Evolutionary conservation across 2,113 vertebrate genomes (phyloP).

Genomic region (Hippocampus zosterae): DNA sequence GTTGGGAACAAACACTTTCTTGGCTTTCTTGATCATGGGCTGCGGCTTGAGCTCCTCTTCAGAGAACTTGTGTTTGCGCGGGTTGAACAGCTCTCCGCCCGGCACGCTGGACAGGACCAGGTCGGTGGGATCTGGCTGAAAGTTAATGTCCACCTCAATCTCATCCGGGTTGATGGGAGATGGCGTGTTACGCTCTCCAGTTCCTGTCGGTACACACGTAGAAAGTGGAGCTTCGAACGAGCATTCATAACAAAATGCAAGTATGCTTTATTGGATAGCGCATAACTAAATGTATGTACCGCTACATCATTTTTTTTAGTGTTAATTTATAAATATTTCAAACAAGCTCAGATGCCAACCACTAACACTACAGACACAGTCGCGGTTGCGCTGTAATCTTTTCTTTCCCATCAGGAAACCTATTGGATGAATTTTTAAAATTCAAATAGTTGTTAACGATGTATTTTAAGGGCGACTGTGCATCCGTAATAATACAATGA

Average conservation of each 20-base stretch:
- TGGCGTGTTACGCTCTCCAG: slow-evolving; percentile 74
- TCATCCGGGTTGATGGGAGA: slow-evolving; percentile 85
- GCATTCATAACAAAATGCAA: background rate
- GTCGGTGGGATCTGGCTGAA: slow-evolving; percentile 93
- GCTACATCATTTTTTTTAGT: too few species aligned
- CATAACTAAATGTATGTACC: too few species aligned
- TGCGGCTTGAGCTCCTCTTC: slow-evolving; percentile 97
- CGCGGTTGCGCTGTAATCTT: background rate
- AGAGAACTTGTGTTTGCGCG: slow-evolving; percentile 93
- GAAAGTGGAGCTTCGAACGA: background rate
- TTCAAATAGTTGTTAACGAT: too few species aligned
- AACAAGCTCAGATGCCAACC: too few species aligned
- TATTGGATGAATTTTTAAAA: background rate
- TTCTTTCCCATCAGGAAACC: background rate
- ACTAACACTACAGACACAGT: background rate
- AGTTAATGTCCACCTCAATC: slow-evolving; percentile 90
- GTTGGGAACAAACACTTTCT: slow-evolving; percentile 92
- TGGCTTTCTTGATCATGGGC: slow-evolving; percentile 99
- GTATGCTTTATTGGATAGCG: background rate
- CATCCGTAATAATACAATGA: too few species aligned
- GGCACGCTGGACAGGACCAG: slow-evolving; percentile 95
- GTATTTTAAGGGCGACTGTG: too few species aligned
- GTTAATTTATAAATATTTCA: too few species aligned
- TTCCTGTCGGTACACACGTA: background rate
- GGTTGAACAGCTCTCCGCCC: slow-evolving; percentile 95